Evolutionary conservation across 2,797 vertebrate species (phyloP).

Genomic region (Brotula barbata): DNA sequence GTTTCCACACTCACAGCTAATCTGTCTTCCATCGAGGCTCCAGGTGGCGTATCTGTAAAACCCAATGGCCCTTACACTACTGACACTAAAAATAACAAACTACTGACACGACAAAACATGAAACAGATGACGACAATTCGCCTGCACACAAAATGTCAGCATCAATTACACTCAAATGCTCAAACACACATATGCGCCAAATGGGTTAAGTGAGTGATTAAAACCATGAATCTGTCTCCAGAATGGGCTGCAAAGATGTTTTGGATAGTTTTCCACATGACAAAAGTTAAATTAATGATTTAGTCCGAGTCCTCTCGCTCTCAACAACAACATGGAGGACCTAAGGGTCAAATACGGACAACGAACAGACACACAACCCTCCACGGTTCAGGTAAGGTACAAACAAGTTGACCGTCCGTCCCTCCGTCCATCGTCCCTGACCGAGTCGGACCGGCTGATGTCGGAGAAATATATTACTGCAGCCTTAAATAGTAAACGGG

Average conservation of each 20-base stretch:
- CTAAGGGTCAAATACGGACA: constrained; percentile 1
- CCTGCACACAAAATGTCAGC: constrained; percentile 45
- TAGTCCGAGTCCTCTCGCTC: background rate
- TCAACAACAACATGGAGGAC: constrained; percentile 1
- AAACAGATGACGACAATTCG: constrained; percentile 60
- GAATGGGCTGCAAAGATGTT: constrained; percentile 16
- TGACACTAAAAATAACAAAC: constrained; percentile 62
- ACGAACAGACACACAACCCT: constrained; percentile 21
- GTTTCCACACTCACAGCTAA: constrained; percentile 34
- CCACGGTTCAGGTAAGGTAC: no score
- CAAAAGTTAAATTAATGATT: background rate
- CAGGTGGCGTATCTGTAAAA: constrained; percentile 64
- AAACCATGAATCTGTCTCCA: background rate
- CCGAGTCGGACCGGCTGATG: no score
- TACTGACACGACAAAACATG: constrained; percentile 25
- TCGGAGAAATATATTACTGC: no score
- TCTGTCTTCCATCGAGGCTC: constrained; percentile 50
- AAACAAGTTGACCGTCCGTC: no score
- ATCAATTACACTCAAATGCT: constrained; percentile 45
- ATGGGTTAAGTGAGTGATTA: constrained; percentile 20
- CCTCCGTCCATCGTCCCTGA: no score
- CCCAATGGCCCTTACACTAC: constrained; percentile 55
- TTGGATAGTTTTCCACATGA: background rate
- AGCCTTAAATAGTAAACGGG: constrained; percentile 47
- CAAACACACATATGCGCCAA: constrained; percentile 15